Conservation (phyloP, 2,888 invertebrate genomes). For the Synergus laeviventris region DNA sequence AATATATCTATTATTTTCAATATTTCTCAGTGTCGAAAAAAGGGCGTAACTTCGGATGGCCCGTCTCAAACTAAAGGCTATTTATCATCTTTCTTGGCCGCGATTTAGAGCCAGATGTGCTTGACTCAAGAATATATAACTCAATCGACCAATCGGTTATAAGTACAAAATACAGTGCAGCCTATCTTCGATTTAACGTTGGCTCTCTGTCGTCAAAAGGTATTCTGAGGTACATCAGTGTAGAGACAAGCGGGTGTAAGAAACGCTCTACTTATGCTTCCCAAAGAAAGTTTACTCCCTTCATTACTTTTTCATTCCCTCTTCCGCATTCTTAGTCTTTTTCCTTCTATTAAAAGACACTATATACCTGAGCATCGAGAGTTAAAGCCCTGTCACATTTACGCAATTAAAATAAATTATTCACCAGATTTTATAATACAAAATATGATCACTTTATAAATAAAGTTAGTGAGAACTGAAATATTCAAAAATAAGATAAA, state of each 20-base stretch:
- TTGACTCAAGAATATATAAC: background rate
- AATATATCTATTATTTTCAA: background rate
- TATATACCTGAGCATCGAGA: background rate
- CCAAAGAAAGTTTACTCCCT: constrained; percentile 7
- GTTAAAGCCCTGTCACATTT: too few species aligned
- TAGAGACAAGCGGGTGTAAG: constrained; percentile 14
- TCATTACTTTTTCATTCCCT: background rate
- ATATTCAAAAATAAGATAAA: too few species aligned
- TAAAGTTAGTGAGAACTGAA: too few species aligned
- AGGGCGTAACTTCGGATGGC: too few species aligned
- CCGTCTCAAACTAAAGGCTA: background rate
- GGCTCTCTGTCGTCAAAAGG: background rate
- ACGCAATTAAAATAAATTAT: too few species aligned
- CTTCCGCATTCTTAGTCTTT: constrained; percentile 18
- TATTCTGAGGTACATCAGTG: background rate
- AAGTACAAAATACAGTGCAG: background rate
- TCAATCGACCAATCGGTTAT: background rate
- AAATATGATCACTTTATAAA: too few species aligned
- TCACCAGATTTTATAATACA: too few species aligned
- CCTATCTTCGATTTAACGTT: background rate
- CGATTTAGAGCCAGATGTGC: background rate
- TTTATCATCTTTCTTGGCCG: background rate
- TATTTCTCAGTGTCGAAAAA: too few species aligned
- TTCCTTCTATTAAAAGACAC: constrained; percentile 19
- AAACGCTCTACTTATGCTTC: constrained; percentile 32